Conservation (phyloP, 2,888 invertebrate species). For the Campopleginae sp. region DNA sequence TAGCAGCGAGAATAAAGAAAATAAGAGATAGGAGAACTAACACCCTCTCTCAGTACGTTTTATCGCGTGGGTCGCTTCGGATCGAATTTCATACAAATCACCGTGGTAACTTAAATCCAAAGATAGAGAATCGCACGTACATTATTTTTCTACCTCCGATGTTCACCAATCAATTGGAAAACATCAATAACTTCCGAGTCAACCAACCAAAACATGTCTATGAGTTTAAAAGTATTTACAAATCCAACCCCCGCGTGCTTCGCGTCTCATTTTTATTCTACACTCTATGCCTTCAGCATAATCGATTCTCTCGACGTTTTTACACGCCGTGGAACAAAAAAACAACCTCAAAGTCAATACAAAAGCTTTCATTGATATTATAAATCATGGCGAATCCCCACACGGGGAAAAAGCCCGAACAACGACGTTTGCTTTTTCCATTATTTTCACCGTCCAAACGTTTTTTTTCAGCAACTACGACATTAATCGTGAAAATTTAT, state of each 20-base stretch:
- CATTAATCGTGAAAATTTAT: too few relatives aligned
- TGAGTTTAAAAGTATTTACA: constrained; percentile 21
- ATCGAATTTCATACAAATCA: constrained; percentile 83
- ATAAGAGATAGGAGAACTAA: constrained; percentile 41
- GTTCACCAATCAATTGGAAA: constrained; percentile 66
- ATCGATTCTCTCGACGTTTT: constrained; percentile 1
- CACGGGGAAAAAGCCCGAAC: too few relatives aligned
- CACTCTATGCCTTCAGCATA: neutral
- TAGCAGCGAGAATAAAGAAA: constrained; percentile 54
- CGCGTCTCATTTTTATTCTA: constrained; percentile 50
- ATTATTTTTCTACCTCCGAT: constrained; percentile 58
- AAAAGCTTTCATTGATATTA: neutral
- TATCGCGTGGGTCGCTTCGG: constrained; percentile 76
- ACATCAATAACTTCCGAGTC: constrained; percentile 76
- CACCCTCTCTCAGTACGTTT: constrained; percentile 20
- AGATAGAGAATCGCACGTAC: constrained; percentile 58
- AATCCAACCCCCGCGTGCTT: constrained; percentile 57
- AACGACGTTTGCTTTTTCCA: too few relatives aligned
- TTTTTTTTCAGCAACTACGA: too few relatives aligned
- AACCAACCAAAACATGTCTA: constrained; percentile 47
- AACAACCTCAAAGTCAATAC: constrained; percentile 22
- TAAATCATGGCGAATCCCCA: too few relatives aligned
- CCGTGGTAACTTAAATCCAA: constrained; percentile 81
- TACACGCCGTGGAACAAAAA: constrained; percentile 23
- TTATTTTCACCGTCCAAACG: too few relatives aligned